Evolutionary conservation across 2,888 invertebrate species (phyloP).

Genomic region (Eulithis prunata): DNA sequence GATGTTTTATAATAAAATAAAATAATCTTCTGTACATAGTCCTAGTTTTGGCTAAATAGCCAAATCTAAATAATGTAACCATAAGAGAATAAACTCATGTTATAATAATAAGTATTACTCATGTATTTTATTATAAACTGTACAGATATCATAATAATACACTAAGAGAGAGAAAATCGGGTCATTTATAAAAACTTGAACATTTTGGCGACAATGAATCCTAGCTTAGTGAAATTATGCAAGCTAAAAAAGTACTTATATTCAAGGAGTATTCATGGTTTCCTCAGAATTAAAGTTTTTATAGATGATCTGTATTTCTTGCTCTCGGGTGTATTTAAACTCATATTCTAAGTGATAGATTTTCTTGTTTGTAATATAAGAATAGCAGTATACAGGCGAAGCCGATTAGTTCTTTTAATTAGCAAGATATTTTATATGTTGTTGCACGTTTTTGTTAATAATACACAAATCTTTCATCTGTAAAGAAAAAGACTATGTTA

Average conservation of each 20-base stretch:
- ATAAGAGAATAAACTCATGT: slow-evolving; percentile 7
- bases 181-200: too few relatives aligned
- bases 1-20: background rate
- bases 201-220: too few relatives aligned
- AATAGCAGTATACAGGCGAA: slow-evolving; percentile 55
- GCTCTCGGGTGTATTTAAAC: slow-evolving; percentile 40
- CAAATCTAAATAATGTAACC: background rate
- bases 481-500: slow-evolving; percentile 66
- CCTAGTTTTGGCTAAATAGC: background rate
- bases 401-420: slow-evolving; percentile 48
- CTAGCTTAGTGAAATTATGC: too few relatives aligned
- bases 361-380: slow-evolving; percentile 61
- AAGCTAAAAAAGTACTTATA: too few relatives aligned
- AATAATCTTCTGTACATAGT: background rate
- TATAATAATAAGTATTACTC: slow-evolving; percentile 13
- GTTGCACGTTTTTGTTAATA: slow-evolving; percentile 65
- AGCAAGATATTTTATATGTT: slow-evolving; percentile 52
- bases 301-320: too few relatives aligned
- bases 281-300: too few relatives aligned
- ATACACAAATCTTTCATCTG: slow-evolving; percentile 62
- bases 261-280: too few relatives aligned
- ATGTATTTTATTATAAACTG: slow-evolving; percentile 63
- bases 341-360: slow-evolving; percentile 54
- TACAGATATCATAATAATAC: slow-evolving; percentile 52
- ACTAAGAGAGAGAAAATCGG: too few relatives aligned